A percentile compares a stretch with the other conserved stretches of the same genome.
These are phyloP conservation scores for Drosophila repleta DNA, from an alignment of 1,140 invertebrate species.

Conservation along the genomic window DNA sequence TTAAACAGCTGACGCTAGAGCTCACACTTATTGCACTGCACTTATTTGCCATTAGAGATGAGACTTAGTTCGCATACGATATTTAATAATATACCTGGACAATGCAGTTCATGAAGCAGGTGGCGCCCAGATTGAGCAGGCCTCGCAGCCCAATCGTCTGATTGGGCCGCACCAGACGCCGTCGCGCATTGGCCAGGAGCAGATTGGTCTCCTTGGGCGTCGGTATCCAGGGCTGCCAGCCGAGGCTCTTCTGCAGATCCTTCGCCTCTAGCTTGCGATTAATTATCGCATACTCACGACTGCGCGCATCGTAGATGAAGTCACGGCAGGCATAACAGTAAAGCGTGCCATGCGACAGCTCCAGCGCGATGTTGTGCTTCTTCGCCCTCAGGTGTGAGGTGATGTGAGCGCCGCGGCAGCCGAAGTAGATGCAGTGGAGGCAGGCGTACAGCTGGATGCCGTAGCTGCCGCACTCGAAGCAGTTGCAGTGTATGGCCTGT, in stretches of 20 bases:
- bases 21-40: not conserved
- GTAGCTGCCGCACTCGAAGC: slow-evolving; percentile 88
- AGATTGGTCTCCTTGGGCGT: slow-evolving; percentile 89
- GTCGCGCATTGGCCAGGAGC: slow-evolving; percentile 89
- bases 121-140: slow-evolving; percentile 98
- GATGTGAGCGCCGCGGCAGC: slow-evolving; percentile 93
- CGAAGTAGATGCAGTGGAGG: slow-evolving; percentile 96
- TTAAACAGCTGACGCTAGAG: too few species aligned
- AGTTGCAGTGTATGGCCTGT: slow-evolving; percentile 74
- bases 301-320: slow-evolving; percentile 93
- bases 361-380: slow-evolving; percentile 93
- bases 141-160: slow-evolving; percentile 95
- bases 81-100: slow-evolving; percentile 87
- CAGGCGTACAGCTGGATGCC: slow-evolving; percentile 93
- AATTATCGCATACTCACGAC: slow-evolving; percentile 86
- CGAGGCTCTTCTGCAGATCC: slow-evolving; percentile 88
- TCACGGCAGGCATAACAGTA: slow-evolving; percentile 96
- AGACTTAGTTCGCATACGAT: not conserved
- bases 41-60: not conserved
- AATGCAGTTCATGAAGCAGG: slow-evolving; percentile 99
- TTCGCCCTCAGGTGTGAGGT: slow-evolving; percentile 92
- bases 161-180: slow-evolving; percentile 91
- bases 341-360: slow-evolving; percentile 95
- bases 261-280: slow-evolving; percentile 86
- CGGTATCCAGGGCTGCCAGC: slow-evolving; percentile 92